Conservation (phyloP, 2,888 invertebrate genomes). For the Odontomyia ornata region DNA sequence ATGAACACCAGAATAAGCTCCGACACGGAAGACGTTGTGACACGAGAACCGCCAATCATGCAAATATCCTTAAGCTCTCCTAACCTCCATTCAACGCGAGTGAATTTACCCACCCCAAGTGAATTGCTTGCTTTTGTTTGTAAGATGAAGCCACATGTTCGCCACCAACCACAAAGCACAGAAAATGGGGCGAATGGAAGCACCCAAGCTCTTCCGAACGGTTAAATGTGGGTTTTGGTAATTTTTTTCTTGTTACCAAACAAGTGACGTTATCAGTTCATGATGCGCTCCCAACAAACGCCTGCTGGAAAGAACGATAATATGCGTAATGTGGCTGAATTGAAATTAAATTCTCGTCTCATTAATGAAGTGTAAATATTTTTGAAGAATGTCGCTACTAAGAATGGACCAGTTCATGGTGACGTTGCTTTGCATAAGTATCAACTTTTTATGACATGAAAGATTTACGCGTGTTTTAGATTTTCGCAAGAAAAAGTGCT, state of each 20-base stretch:
- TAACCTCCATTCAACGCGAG: conserved; percentile 36
- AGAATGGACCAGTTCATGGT: neutral
- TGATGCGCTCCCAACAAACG: conserved; percentile 18
- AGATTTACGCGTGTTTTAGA: neutral
- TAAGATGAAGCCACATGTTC: neutral
- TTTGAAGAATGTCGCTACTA: conserved; percentile 41
- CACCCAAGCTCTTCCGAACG: neutral
- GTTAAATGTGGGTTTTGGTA: neutral
- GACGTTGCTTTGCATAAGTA: neutral
- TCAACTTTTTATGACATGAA: neutral
- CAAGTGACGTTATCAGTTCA: conserved; percentile 32
- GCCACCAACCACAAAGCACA: neutral
- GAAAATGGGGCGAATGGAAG: neutral
- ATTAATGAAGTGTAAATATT: conserved; percentile 49
- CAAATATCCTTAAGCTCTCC: conserved; percentile 44
- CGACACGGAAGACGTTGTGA: conserved; percentile 48
- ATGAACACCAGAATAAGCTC: conserved; percentile 22
- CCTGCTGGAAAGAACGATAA: conserved; percentile 30
- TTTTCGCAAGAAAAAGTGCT: too few relatives aligned
- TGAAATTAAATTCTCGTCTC: conserved; percentile 43
- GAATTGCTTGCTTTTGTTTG: conserved; percentile 43
- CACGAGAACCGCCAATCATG: conserved; percentile 50
- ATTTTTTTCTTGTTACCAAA: neutral
- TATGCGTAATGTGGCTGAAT: conserved; percentile 18
- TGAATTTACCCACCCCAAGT: conserved; percentile 36